Percentiles rank a stretch among this genome's conserved stretches.
phyloP scores from a whole-genome alignment of 2,113 vertebrate species.

The Taxidea taxus region DNA sequence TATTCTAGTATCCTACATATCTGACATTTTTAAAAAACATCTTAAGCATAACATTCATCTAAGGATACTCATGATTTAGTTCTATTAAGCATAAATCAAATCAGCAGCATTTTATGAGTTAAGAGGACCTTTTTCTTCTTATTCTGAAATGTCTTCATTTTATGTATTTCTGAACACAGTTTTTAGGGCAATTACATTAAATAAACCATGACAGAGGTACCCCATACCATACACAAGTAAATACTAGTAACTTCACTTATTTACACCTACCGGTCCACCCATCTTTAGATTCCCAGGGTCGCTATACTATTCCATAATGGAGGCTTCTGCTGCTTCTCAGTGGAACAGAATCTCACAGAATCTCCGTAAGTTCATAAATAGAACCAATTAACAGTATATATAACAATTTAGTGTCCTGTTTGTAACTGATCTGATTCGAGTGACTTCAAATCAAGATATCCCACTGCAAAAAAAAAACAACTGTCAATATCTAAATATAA shows the following conservation, averaged over 20 bases:
- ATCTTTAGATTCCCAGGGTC: neutral
- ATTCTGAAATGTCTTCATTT: slow-evolving; percentile 19
- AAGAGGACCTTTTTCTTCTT: neutral
- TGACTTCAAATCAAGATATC: slow-evolving; percentile 20
- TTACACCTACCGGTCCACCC: neutral
- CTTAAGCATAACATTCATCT: neutral
- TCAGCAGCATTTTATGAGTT: neutral
- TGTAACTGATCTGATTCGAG: neutral
- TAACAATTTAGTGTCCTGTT: neutral
- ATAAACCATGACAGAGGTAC: neutral
- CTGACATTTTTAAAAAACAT: neutral
- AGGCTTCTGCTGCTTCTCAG: neutral
- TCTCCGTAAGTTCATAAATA: neutral
- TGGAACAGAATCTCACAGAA: neutral
- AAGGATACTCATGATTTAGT: neutral
- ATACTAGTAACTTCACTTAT: neutral
- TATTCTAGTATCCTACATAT: neutral
- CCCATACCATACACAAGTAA: neutral
- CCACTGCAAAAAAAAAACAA: neutral
- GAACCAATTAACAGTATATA: neutral
- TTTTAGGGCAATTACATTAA: slow-evolving; percentile 34
- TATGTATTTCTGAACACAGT: neutral
- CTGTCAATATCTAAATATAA: neutral
- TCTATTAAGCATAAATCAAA: slow-evolving; percentile 16
- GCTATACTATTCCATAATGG: neutral